Evolutionary conservation across 30 jellyfish, hydroid and myxozoan genomes (phyloP).

Genomic region (Turritopsis dohrnii): DNA sequence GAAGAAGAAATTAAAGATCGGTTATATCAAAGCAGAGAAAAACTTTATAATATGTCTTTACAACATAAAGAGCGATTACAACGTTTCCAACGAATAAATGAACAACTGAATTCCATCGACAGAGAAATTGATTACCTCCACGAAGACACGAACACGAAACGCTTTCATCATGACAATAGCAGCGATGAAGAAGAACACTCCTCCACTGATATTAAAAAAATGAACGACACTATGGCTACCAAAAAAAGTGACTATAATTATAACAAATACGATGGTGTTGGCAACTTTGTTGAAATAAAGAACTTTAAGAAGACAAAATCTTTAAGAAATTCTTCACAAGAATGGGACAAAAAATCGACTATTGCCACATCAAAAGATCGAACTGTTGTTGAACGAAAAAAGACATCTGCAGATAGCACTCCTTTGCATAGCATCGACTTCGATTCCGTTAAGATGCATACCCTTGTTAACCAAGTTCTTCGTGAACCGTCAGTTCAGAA

Average conservation of each 20-base stretch:
- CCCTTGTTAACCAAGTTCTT: slow-evolving; percentile 11
- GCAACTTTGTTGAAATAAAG: neutral
- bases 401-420: neutral
- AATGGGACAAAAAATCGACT: neutral
- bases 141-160: neutral
- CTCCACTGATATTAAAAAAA: neutral
- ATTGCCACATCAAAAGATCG: neutral
- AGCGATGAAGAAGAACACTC: neutral
- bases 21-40: neutral
- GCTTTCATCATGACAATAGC: neutral
- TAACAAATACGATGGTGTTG: neutral
- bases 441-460: slow-evolving; percentile 20
- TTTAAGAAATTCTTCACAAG: neutral
- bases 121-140: slow-evolving; percentile 17
- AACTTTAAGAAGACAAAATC: neutral
- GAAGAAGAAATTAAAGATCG: slow-evolving; percentile 15
- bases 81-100: slow-evolving; percentile 1
- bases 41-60: neutral
- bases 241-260: neutral
- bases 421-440: neutral
- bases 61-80: neutral
- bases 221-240: neutral
- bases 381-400: neutral
- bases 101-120: slow-evolving; percentile 5
- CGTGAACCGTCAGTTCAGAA: neutral